Percentiles rank a stretch among this genome's conserved stretches.
phyloP scores from a whole-genome alignment of 2,888 invertebrate species.

The Muscina levida region DNA sequence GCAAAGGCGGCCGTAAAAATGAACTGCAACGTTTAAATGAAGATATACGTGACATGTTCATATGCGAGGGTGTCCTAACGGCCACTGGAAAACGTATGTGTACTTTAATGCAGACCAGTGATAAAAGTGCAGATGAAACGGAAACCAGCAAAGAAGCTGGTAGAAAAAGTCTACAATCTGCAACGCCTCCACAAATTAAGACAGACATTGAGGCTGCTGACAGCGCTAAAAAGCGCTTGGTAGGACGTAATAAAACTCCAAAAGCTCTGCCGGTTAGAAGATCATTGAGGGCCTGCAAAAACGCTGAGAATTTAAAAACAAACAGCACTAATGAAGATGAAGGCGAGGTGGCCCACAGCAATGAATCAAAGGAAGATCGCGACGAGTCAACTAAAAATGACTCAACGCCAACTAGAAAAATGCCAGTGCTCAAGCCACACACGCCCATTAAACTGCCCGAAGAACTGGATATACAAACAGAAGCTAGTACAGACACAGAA shows the following conservation, averaged over 20 bases:
- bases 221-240: background rate
- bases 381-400: constrained; percentile 17
- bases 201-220: background rate
- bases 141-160: background rate
- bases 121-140: constrained; percentile 36
- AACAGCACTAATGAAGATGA: constrained; percentile 40
- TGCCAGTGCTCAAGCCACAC: constrained; percentile 70
- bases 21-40: constrained; percentile 84
- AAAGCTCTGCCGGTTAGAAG: constrained; percentile 32
- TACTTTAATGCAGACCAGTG: constrained; percentile 77
- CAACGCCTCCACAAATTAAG: background rate
- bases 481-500: background rate
- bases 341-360: background rate
- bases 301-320: constrained; percentile 9
- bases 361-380: constrained; percentile 33
- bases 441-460: constrained; percentile 69
- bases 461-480: constrained; percentile 50
- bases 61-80: constrained; percentile 82
- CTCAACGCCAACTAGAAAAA: constrained; percentile 59
- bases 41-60: constrained; percentile 85
- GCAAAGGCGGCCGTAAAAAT: constrained; percentile 42
- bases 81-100: constrained; percentile 83
- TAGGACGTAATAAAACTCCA: constrained; percentile 1
- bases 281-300: constrained; percentile 45
- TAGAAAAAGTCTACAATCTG: background rate